Evolutionary conservation across 2,113 vertebrate genomes (phyloP).

Genomic region (Apodemus sylvaticus): DNA sequence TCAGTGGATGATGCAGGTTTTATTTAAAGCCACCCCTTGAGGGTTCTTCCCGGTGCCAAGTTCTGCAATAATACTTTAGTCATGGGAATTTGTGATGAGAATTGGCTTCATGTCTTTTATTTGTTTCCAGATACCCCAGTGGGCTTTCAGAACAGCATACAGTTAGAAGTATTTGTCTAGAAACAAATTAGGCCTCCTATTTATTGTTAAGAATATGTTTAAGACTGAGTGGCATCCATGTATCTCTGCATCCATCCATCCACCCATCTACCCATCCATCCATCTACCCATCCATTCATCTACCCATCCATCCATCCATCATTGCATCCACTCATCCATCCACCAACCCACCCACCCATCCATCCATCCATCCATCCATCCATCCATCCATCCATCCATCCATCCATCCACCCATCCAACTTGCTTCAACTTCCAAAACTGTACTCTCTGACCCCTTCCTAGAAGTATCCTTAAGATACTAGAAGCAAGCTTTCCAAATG

Average conservation of each 20-base stretch:
- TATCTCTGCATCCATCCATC: background rate
- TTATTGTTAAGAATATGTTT: background rate
- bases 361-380: background rate
- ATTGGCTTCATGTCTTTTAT: background rate
- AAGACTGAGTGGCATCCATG: background rate
- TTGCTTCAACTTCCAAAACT: background rate
- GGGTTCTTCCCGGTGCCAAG: background rate
- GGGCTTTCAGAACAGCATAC: background rate
- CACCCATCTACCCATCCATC: background rate
- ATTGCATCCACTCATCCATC: background rate
- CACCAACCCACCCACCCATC: background rate
- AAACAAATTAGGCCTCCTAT: background rate
- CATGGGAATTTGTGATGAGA: background rate
- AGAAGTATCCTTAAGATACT: background rate
- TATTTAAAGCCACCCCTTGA: background rate
- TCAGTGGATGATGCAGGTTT: background rate
- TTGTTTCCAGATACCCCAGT: background rate
- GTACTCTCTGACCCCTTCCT: background rate
- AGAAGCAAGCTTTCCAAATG: background rate
- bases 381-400: background rate
- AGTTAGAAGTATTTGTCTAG: background rate
- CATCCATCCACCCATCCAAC: background rate
- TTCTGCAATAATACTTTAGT: slow-evolving; percentile 3
- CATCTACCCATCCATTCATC: background rate
- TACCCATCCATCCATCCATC: background rate